Evolutionary conservation across 2,888 invertebrate species (phyloP).

Genomic region (Drosophila nr. medialis): DNA sequence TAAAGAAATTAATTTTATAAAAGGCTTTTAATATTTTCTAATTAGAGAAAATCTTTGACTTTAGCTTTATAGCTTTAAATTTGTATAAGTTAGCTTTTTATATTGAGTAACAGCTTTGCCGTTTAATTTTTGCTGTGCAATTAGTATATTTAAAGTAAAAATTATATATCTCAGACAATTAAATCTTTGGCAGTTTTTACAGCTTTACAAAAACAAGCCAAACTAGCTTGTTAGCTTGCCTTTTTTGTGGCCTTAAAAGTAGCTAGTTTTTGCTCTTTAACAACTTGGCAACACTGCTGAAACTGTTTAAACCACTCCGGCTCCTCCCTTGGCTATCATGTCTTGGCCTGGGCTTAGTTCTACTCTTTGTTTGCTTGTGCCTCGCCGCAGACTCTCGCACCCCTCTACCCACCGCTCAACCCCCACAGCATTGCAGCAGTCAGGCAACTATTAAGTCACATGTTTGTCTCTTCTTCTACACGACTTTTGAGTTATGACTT

Average conservation of each 20-base stretch:
- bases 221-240: background rate
- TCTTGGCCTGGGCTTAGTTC: background rate
- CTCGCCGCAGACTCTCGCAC: conserved; percentile 14
- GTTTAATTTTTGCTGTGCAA: background rate
- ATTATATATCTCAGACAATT: background rate
- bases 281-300: background rate
- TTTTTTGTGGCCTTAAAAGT: background rate
- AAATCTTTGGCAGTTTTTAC: background rate
- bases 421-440: conserved; percentile 27
- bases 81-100: accelerated
- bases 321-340: background rate
- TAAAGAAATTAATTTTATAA: background rate
- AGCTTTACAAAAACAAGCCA: background rate
- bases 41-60: background rate
- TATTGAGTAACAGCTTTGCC: too few relatives aligned
- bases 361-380: conserved; percentile 31
- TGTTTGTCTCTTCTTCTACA: conserved; percentile 64
- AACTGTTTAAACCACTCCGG: background rate
- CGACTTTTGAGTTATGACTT: conserved; percentile 78
- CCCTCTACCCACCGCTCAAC: background rate
- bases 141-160: background rate
- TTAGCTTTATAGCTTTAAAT: background rate
- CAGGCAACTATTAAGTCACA: conserved; percentile 79
- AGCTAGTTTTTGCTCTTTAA: background rate
- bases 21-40: background rate